These are phyloP conservation scores for Melinopterus prodromus DNA, from an alignment of 2,888 invertebrate species.

Conservation along the genomic window DNA sequence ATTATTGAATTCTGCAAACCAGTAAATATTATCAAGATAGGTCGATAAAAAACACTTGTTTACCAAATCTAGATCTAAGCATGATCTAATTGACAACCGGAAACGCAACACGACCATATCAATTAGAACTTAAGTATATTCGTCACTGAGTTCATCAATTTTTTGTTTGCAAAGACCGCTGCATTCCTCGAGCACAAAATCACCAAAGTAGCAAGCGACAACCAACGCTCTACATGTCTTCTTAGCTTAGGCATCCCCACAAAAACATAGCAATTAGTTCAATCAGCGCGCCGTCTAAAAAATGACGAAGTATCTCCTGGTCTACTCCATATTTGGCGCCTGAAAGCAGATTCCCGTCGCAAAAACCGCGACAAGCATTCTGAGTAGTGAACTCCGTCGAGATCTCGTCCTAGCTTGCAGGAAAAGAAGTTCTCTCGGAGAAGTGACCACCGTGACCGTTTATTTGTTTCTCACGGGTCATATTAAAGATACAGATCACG, in stretches of 20 bases:
- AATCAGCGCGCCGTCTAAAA: neutral
- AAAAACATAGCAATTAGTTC: neutral
- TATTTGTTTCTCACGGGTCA: neutral
- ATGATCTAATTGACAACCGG: neutral
- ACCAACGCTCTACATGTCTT: neutral
- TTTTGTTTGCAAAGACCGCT: neutral
- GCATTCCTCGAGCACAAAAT: no score
- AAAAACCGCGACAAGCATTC: neutral
- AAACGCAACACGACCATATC: neutral
- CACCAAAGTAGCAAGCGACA: neutral
- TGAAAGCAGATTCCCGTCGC: neutral
- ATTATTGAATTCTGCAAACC: no score
- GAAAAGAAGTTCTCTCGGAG: neutral
- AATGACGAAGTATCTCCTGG: neutral
- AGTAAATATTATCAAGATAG: no score
- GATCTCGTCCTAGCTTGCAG: neutral
- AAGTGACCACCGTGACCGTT: neutral
- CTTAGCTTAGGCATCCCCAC: neutral
- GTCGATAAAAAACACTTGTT: no score
- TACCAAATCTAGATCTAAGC: no score
- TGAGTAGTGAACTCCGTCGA: neutral
- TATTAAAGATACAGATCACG: neutral
- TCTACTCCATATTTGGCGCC: neutral
- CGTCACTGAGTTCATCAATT: neutral
- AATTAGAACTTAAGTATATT: neutral